Evolutionary conservation across 2,113 vertebrate species (phyloP).

Genomic region (Mormyrus iriodes): DNA sequence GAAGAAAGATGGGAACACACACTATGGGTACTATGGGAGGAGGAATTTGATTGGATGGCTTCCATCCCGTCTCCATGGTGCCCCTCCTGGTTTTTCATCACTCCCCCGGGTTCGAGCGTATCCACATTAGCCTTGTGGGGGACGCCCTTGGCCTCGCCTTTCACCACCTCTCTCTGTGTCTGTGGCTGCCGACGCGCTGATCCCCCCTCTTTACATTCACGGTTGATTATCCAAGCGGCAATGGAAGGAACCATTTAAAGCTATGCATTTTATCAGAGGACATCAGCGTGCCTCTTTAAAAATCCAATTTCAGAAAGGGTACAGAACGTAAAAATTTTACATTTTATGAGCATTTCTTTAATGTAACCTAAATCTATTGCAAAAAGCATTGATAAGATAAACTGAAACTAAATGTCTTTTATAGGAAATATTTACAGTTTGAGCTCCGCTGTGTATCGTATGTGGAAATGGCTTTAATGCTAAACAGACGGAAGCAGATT

Average conservation of each 20-base stretch:
- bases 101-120: not conserved
- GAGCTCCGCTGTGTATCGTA: not conserved
- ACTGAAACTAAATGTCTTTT: not conserved
- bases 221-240: not conserved
- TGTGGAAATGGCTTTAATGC: not conserved
- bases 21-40: not conserved
- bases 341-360: not conserved
- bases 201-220: not conserved
- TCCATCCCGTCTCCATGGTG: not conserved
- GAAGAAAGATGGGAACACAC: not conserved
- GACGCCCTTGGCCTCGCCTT: not conserved
- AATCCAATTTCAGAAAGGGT: not conserved
- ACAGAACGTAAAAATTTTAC: not conserved
- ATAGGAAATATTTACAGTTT: not conserved
- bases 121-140: not conserved
- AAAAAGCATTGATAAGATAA: not conserved
- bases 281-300: not conserved
- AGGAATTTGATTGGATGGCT: not conserved
- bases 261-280: not conserved
- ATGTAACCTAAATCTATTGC: not conserved
- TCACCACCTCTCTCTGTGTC: not conserved
- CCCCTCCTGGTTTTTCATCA: not conserved
- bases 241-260: not conserved
- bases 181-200: not conserved
- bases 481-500: not conserved